These are phyloP conservation scores for Steatornis caripensis DNA, from an alignment of 2,113 vertebrate species.

Conservation along the genomic window DNA sequence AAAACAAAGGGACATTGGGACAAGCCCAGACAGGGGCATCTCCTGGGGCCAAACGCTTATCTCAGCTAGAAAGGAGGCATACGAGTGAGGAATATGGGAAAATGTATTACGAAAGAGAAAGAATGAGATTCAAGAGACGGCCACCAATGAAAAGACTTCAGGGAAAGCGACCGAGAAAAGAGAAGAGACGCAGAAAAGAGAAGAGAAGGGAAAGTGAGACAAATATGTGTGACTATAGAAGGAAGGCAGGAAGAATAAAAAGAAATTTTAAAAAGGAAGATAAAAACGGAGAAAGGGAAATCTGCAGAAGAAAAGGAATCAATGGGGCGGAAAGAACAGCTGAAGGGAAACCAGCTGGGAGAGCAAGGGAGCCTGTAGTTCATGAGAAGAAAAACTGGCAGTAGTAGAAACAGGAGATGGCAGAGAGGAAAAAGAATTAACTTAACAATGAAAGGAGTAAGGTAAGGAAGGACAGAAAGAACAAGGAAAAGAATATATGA, in stretches of 20 bases:
- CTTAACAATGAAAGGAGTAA: neutral
- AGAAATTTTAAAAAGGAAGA: neutral
- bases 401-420: neutral
- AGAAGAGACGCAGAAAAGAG: neutral
- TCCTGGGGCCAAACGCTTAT: conserved; percentile 15
- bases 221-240: neutral
- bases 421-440: neutral
- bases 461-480: neutral
- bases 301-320: neutral
- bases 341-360: neutral
- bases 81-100: neutral
- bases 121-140: neutral
- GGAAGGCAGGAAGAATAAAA: neutral
- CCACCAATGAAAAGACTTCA: neutral
- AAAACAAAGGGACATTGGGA: conserved; percentile 16
- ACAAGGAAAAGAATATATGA: neutral
- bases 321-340: neutral
- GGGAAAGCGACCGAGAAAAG: neutral
- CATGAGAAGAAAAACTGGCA: neutral
- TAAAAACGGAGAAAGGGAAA: neutral
- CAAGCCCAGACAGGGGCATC: conserved; percentile 12
- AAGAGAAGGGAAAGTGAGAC: neutral
- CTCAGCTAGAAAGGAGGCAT: neutral
- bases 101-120: neutral
- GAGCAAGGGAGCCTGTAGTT: neutral